phyloP scores from a whole-genome alignment of 2,113 vertebrate species.

The Psammodynastes pulverulentus region DNA sequence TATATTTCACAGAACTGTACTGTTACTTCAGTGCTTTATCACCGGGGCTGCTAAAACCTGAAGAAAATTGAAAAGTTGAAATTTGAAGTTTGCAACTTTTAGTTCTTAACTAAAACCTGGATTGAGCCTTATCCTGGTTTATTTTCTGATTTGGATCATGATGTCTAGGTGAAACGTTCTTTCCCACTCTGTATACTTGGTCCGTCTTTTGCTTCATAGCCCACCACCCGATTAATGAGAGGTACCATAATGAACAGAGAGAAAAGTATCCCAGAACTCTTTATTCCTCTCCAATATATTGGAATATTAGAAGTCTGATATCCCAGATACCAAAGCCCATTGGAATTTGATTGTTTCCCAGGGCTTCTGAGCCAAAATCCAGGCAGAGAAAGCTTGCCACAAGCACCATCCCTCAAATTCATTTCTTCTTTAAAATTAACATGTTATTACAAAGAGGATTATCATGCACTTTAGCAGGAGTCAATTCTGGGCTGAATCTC shows the following conservation, averaged over 20 bases:
- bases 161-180: neutral
- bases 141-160: neutral
- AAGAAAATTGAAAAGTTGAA: neutral
- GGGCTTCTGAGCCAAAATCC: neutral
- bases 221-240: neutral
- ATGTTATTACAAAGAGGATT: neutral
- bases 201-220: neutral
- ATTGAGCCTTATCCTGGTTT: neutral
- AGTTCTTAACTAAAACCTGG: neutral
- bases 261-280: neutral
- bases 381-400: neutral
- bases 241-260: neutral
- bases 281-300: neutral
- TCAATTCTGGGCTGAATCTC: neutral
- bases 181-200: neutral
- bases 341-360: neutral
- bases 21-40: neutral
- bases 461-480: neutral
- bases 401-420: neutral
- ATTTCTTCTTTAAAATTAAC: neutral
- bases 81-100: neutral
- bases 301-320: neutral
- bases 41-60: neutral
- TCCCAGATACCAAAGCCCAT: neutral
- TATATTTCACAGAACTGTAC: conserved; percentile 15